These are phyloP conservation scores for Heteractis magnifica DNA, from an alignment of 92 coral and sea anemone genomes.

Conservation along the genomic window DNA sequence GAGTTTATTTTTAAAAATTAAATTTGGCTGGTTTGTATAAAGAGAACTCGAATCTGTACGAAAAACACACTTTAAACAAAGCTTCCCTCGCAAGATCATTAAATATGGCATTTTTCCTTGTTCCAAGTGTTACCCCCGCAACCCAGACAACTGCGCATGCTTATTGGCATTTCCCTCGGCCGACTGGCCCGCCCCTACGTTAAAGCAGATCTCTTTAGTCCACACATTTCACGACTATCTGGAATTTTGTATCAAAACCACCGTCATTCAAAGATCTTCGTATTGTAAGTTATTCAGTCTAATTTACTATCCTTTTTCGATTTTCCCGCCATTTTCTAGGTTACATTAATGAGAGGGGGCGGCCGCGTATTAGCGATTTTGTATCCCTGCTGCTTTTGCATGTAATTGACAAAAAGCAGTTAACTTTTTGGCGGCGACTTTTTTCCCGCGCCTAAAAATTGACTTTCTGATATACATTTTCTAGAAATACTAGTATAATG, in stretches of 20 bases:
- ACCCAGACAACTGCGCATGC: constrained; percentile 9
- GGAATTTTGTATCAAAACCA: not conserved
- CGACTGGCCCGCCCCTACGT: not conserved
- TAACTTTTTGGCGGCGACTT: not conserved
- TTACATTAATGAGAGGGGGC: constrained; percentile 10
- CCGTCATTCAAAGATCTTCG: not conserved
- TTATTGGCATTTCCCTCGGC: not conserved
- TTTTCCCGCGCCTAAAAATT: not conserved
- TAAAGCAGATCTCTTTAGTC: not conserved
- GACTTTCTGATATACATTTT: not conserved
- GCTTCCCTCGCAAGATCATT: constrained; percentile 7
- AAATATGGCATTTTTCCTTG: constrained; percentile 2
- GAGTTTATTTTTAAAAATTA: not conserved
- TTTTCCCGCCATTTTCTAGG: constrained; percentile 5
- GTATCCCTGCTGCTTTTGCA: not conserved
- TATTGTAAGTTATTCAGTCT: not conserved
- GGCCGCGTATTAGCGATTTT: constrained; percentile 2
- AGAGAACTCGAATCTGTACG: not conserved
- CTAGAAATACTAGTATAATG: not conserved
- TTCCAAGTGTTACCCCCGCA: constrained; percentile 9
- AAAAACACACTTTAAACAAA: not conserved
- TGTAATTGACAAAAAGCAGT: constrained; percentile 2
- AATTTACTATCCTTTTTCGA: not conserved
- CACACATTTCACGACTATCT: not conserved
- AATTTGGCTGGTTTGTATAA: not conserved